These are phyloP conservation scores for Gonioctena quinquepunctata DNA, from an alignment of 1,140 invertebrate species.

Conservation along the genomic window DNA sequence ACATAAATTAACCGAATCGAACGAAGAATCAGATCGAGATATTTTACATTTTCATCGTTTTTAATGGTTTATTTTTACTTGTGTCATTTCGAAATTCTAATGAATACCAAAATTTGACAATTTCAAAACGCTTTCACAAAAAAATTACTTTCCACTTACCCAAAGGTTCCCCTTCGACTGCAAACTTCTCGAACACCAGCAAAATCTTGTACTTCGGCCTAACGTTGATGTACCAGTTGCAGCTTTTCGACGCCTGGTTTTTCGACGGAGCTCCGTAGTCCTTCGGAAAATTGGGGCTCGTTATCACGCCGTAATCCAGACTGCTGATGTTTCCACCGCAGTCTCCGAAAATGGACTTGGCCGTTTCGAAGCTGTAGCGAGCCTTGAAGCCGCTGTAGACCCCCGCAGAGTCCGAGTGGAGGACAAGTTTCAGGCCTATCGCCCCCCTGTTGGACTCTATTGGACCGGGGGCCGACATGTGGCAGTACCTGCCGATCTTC, in stretches of 20 bases:
- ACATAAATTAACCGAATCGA: too few relatives aligned
- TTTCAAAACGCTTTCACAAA: too few relatives aligned
- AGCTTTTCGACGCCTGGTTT: constrained; percentile 78
- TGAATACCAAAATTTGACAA: too few relatives aligned
- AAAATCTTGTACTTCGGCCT: constrained; percentile 79
- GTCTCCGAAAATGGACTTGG: constrained; percentile 87
- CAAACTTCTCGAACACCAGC: constrained; percentile 85
- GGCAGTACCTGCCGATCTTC: constrained; percentile 85
- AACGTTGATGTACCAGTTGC: constrained; percentile 91
- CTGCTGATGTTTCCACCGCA: constrained; percentile 90
- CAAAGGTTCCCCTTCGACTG: constrained; percentile 84
- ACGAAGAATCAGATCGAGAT: too few relatives aligned
- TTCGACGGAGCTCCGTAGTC: constrained; percentile 79
- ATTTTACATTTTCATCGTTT: too few relatives aligned
- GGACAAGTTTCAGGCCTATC: constrained; percentile 77
- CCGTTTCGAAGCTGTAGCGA: constrained; percentile 81
- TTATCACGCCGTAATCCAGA: constrained; percentile 78
- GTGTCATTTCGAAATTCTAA: too few relatives aligned
- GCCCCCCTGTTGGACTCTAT: constrained; percentile 86
- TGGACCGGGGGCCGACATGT: constrained; percentile 82
- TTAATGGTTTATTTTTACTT: too few relatives aligned
- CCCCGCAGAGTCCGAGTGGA: constrained; percentile 80
- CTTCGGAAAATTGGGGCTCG: constrained; percentile 83
- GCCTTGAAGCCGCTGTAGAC: constrained; percentile 91
- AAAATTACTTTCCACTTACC: constrained; percentile 60